These are phyloP conservation scores for Megaustenia siamemsis DNA, from an alignment of 2,888 invertebrate genomes.

Conservation along the genomic window DNA sequence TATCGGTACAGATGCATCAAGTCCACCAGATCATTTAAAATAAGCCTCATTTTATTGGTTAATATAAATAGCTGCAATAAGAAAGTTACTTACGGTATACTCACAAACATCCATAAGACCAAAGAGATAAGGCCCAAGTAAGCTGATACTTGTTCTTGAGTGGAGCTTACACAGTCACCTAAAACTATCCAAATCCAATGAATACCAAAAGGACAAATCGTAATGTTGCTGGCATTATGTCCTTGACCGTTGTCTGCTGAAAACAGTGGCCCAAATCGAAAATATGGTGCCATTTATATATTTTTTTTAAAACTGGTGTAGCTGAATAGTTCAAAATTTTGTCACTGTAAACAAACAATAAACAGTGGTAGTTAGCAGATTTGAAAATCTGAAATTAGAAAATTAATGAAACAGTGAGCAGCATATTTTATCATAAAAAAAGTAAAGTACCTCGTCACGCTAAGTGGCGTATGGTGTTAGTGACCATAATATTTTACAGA, in stretches of 20 bases:
- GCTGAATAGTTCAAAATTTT: no score
- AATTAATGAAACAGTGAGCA: no score
- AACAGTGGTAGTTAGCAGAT: no score
- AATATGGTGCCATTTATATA: slow-evolving; percentile 17
- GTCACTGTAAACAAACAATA: no score
- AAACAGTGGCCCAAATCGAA: neutral
- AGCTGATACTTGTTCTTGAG: slow-evolving; percentile 65
- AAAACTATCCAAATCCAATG: slow-evolving; percentile 68
- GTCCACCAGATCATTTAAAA: neutral
- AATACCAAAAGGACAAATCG: slow-evolving; percentile 64
- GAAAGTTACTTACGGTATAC: slow-evolving; percentile 67
- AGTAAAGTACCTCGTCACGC: no score
- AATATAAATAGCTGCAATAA: neutral
- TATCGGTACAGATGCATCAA: neutral
- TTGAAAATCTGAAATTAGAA: no score
- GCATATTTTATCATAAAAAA: no score
- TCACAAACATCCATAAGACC: slow-evolving; percentile 67
- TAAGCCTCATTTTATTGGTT: no score
- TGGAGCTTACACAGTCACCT: slow-evolving; percentile 67
- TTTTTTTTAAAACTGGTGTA: neutral
- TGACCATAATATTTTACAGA: no score
- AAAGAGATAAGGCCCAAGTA: slow-evolving; percentile 69
- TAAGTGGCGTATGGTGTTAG: no score
- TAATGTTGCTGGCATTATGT: slow-evolving; percentile 35
- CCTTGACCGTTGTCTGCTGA: neutral